A percentile compares a stretch with the other conserved stretches of the same genome.
Evolutionary conservation across 2,888 invertebrate genomes (phyloP).

Genomic region (Pediacus dermestoides): DNA sequence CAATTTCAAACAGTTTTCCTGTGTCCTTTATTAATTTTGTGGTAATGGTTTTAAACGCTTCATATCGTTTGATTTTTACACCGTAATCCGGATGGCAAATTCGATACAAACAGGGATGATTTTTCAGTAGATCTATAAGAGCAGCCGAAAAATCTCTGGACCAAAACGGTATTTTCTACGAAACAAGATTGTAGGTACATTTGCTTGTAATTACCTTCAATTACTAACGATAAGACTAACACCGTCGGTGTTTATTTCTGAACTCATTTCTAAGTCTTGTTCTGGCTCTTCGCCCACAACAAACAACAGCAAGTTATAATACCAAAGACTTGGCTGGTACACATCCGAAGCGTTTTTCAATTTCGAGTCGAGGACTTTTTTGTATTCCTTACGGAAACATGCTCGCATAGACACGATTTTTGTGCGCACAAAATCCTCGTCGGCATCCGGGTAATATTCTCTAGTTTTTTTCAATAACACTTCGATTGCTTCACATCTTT

Average conservation of each 20-base stretch:
- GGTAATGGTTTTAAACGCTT: conserved; percentile 25
- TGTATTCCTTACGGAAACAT: conserved; percentile 30
- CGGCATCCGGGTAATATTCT: conserved; percentile 30
- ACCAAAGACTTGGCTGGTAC: conserved; percentile 34
- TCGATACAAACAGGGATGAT: conserved; percentile 28
- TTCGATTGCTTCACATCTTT: conserved; percentile 26
- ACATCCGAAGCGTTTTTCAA: conserved; percentile 13
- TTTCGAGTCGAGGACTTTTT: conserved; percentile 21
- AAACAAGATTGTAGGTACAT: conserved; percentile 7
- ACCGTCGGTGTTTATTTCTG: conserved; percentile 10
- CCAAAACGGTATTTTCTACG: conserved; percentile 29
- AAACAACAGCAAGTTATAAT: conserved; percentile 31
- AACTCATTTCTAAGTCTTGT: conserved; percentile 11
- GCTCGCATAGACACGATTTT: conserved; percentile 30
- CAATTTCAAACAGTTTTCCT: conserved; percentile 25
- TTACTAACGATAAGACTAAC: conserved; percentile 16
- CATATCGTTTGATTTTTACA: conserved; percentile 19
- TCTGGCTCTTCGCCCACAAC: conserved; percentile 28
- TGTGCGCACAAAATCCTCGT: conserved; percentile 29
- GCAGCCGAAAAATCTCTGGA: conserved; percentile 26
- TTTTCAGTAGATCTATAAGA: conserved; percentile 30
- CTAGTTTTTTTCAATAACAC: conserved; percentile 23
- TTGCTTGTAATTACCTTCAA: conserved; percentile 1
- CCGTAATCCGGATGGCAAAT: conserved; percentile 17
- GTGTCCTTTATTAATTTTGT: conserved; percentile 20